phyloP scores from a whole-genome alignment of 2,888 invertebrate species.

The Drosophila suboccidentalis region DNA sequence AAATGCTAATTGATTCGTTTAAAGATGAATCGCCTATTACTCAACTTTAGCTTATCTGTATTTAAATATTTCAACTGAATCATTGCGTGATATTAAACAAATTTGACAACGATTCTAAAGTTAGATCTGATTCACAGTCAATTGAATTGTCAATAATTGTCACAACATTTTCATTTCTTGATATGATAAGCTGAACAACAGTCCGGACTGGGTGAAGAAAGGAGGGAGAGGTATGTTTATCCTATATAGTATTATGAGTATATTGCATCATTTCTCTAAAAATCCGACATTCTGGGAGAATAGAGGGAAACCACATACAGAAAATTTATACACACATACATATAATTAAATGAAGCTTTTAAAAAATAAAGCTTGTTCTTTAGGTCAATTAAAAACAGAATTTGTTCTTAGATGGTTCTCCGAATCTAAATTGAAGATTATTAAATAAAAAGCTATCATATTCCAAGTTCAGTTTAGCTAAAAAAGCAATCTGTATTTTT shows the following conservation, averaged over 20 bases:
- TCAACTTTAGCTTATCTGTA: neutral
- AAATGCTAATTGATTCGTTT: slow-evolving; percentile 42
- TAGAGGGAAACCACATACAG: neutral
- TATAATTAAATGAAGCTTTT: neutral
- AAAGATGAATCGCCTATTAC: neutral
- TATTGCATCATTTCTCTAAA: slow-evolving; percentile 34
- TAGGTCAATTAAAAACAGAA: neutral
- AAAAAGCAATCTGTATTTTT: too few species aligned
- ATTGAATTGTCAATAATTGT: slow-evolving; percentile 8
- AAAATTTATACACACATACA: too few species aligned
- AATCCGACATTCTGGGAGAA: neutral
- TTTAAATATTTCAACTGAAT: neutral
- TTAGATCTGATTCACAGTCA: slow-evolving; percentile 32
- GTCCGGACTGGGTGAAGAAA: neutral
- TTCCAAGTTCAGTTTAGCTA: too few species aligned
- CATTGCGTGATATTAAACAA: neutral
- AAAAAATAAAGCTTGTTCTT: neutral
- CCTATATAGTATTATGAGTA: neutral
- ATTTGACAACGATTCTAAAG: slow-evolving; percentile 5
- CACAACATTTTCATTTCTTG: slow-evolving; percentile 11
- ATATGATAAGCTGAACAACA: slow-evolving; percentile 23
- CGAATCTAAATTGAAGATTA: too few species aligned
- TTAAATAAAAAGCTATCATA: too few species aligned
- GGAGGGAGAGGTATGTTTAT: neutral
- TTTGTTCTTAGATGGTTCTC: neutral